phyloP scores from a whole-genome alignment of 2,888 invertebrate species.

The Athrips mouffetella region DNA sequence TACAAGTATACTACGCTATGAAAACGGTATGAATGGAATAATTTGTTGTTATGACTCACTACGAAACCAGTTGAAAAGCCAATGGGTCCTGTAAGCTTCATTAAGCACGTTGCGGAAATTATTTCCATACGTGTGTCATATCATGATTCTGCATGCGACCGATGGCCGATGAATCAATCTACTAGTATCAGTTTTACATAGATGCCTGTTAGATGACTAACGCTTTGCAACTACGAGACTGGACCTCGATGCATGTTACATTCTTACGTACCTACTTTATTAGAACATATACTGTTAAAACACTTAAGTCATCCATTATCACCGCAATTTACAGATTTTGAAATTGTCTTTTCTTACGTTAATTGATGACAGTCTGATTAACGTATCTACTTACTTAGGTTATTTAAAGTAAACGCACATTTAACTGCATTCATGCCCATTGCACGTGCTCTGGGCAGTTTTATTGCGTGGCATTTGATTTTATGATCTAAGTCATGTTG shows the following conservation, averaged over 20 bases:
- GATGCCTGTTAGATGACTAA: conserved; percentile 8
- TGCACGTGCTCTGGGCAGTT: too few species aligned
- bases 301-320: too few species aligned
- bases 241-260: background rate
- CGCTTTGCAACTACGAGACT: background rate
- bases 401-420: too few species aligned
- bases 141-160: conserved; percentile 34
- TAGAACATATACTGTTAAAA: too few species aligned
- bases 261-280: too few species aligned
- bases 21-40: conserved; percentile 37
- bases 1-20: conserved; percentile 35
- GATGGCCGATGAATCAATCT: conserved; percentile 51
- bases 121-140: conserved; percentile 56
- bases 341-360: too few species aligned
- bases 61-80: conserved; percentile 41
- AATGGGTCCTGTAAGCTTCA: conserved; percentile 40
- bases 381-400: too few species aligned
- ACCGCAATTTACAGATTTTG: too few species aligned
- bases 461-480: too few species aligned
- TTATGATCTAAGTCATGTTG: too few species aligned
- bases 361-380: too few species aligned
- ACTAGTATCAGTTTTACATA: conserved; percentile 28
- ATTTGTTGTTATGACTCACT: conserved; percentile 47
- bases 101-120: conserved; percentile 46
- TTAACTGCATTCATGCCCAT: too few species aligned